Percentiles rank a stretch among this genome's conserved stretches.
These are phyloP conservation scores for Prosopocoilus inquinatus DNA, from an alignment of 2,888 invertebrate genomes.

Conservation along the genomic window DNA sequence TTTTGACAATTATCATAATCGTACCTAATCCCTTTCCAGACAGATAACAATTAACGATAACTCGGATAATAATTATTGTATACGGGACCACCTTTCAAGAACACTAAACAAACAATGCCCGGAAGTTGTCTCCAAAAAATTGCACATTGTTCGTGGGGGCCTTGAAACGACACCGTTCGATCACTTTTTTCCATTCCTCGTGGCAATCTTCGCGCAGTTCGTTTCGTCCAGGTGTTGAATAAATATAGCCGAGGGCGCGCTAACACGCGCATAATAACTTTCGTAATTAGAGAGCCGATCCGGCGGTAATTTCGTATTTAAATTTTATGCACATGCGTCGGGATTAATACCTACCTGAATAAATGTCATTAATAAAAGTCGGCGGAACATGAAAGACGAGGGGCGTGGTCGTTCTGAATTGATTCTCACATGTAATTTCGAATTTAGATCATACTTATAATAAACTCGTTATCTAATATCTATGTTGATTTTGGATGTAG, in stretches of 20 bases:
- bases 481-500: too few species aligned
- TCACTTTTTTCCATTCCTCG: too few species aligned
- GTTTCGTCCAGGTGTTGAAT: constrained; percentile 8
- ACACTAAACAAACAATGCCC: neutral
- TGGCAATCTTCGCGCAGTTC: too few species aligned
- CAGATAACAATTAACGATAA: too few species aligned
- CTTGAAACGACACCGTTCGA: neutral
- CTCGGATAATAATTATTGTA: too few species aligned
- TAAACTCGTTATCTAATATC: too few species aligned
- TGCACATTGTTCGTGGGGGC: neutral
- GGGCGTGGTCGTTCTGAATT: neutral
- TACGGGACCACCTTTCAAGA: too few species aligned
- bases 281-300: constrained; percentile 11
- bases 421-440: too few species aligned
- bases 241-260: constrained; percentile 2
- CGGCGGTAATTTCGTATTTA: constrained; percentile 11
- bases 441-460: too few species aligned
- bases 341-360: neutral
- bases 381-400: constrained; percentile 8
- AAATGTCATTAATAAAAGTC: constrained; percentile 6
- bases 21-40: too few species aligned
- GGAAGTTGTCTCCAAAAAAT: neutral
- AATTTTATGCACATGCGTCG: constrained; percentile 10
- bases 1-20: too few species aligned
- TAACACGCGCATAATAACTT: neutral